phyloP scores from a whole-genome alignment of 2,113 vertebrate species.

The Pterophyllum scalare region DNA sequence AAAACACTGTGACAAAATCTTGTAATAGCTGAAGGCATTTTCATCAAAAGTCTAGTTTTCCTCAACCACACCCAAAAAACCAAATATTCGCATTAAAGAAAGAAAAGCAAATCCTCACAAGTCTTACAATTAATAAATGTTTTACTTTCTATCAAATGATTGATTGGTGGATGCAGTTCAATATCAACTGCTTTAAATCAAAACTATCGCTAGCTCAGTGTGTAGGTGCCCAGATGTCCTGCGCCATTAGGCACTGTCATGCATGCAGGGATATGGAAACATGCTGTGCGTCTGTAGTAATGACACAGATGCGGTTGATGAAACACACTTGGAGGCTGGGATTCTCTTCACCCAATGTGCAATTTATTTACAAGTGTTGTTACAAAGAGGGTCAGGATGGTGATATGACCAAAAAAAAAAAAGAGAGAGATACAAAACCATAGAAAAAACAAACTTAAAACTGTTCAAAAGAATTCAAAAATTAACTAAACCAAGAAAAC shows the following conservation, averaged over 20 bases:
- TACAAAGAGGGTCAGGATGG: too few relatives aligned
- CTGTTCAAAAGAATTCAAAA: too few relatives aligned
- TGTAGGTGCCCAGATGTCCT: too few relatives aligned
- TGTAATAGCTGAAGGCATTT: background rate
- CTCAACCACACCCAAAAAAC: background rate
- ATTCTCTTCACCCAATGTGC: too few relatives aligned
- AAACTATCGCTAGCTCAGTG: accelerated
- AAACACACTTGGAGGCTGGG: too few relatives aligned
- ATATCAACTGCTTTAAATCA: background rate
- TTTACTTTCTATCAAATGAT: background rate
- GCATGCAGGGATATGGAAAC: background rate
- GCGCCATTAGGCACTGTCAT: background rate
- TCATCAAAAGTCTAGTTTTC: background rate
- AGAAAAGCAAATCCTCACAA: background rate
- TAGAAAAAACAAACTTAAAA: too few relatives aligned
- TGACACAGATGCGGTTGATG: too few relatives aligned
- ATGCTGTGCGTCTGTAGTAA: accelerated
- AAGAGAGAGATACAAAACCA: too few relatives aligned
- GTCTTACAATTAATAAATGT: background rate
- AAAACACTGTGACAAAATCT: background rate
- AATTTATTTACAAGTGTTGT: too few relatives aligned
- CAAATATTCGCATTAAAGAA: background rate
- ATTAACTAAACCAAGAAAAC: too few relatives aligned
- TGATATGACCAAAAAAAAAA: too few relatives aligned
- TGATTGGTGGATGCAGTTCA: background rate